Base-by-base conservation (phyloP, 2,113 vertebrate genomes). In the Crotalus viridis region DNA sequence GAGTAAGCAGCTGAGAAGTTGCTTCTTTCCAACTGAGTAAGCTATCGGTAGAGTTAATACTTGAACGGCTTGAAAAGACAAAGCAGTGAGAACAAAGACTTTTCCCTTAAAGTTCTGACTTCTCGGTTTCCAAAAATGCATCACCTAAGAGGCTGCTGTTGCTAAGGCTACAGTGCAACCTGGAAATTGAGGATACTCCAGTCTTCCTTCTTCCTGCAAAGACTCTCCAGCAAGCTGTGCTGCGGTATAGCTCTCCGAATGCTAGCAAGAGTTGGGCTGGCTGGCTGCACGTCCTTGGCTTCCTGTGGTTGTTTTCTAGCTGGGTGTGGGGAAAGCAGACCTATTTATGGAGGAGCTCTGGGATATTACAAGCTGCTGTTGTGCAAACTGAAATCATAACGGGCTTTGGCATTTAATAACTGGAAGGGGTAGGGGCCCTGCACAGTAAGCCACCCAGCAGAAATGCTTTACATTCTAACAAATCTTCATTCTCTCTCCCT, bases 311-410 rank as follows among this genome's bases (percentile, higher is more conserved):
- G 97, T 97, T 97, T 97, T 96, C 96, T 95, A 94, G 93, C 96
- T 90, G 96, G 95, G 97, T 88, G 96, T 96, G 96, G 81, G 96
- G 95, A 96, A 94, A 92, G 92, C 93, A 94, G 92, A 97, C 95
- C 97, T 98, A 98, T 98, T 98, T 98, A 97, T 97, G 97, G 97
- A 97, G 96, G 96, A 96, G 95, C 97, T 96, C 95, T 91, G 97
- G 95, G 96, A 64, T 97, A 97, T 96, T 97, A 97, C 54, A 96
- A 96, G 96, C 96, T 12, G 90, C 92, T 69, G 94, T 97, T 96
- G 97, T 97, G 96, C 97, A 98, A 97, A 97, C 96, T 95, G 96
- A 97, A 97, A 97, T 3, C 56, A 95, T 96, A 96, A 85, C 28
- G 91, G 95, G 96, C 94, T 64, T 96, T 96, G 96, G 96, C 93